Evolutionary conservation across 2,113 vertebrate genomes (phyloP).

Genomic region (Etia nguti): DNA sequence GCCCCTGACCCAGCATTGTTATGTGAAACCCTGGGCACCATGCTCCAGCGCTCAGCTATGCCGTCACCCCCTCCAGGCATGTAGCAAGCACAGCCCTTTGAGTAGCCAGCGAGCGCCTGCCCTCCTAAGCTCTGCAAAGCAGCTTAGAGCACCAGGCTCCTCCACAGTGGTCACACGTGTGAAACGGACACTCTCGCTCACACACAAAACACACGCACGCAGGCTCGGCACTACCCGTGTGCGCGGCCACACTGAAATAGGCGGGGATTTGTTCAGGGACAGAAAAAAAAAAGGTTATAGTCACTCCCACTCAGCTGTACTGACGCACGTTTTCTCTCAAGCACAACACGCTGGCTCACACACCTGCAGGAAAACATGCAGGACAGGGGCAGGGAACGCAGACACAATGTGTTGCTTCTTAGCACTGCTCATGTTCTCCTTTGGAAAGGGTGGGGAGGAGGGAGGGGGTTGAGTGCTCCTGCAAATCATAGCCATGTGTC

Average conservation of each 20-base stretch:
- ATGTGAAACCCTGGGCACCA: conserved; percentile 52
- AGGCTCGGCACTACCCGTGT: neutral
- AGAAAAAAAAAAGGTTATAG: neutral
- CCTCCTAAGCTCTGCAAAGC: conserved; percentile 65
- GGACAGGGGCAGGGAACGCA: neutral
- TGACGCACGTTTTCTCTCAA: conserved; percentile 44
- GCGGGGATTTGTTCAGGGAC: conserved; percentile 25
- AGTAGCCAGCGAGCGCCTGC: conserved; percentile 50
- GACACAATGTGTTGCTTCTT: neutral
- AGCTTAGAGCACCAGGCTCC: conserved; percentile 57
- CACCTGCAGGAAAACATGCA: conserved; percentile 41
- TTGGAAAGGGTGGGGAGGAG: neutral
- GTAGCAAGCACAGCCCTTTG: conserved; percentile 35
- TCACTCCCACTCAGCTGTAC: conserved; percentile 67
- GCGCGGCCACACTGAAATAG: conserved; percentile 2
- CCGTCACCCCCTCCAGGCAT: conserved; percentile 51
- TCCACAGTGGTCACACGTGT: conserved; percentile 66
- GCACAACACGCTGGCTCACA: conserved; percentile 15
- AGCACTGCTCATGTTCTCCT: conserved; percentile 20
- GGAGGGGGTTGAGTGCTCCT: neutral
- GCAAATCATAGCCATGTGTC: conserved; percentile 60
- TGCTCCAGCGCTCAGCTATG: conserved; percentile 56
- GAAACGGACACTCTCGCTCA: conserved; percentile 52
- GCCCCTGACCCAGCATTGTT: conserved; percentile 49
- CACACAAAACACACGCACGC: conserved; percentile 43